Base-by-base conservation (phyloP, 2,888 invertebrate genomes). In the Cataglyphis rosenhaueri region DNA sequence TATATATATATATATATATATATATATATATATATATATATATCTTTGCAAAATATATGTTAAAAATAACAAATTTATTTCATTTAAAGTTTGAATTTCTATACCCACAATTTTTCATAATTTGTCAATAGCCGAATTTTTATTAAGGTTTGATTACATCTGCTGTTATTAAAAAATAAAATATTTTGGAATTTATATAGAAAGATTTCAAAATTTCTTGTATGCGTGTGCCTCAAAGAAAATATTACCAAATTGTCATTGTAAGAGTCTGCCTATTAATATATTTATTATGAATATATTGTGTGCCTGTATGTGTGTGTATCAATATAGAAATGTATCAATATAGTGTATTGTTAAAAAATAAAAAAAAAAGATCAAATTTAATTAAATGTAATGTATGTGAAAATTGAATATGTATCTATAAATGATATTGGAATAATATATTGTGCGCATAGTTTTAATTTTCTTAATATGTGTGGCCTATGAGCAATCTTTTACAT, bases 141-240 rank as follows among this genome's bases (percentile, higher is more conserved):
- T 74, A 6, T 29, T 29, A 74, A 73, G 4, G 29, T 41, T 73
- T 15, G 15, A 38, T 44, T 44, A 12, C 29, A 25, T 55, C 44
- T 64, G 0, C 3, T 3, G 21, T 59, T 59, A 4, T 15, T 44
- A 9, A 18, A 21, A 70, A 79, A 52, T 10, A 57, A 29, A 61
- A 38, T 81, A 59, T 62, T 84, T 59, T 68, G 62, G 9, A 44
- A 70, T 38, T 62, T 59, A 81, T 9, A 29, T 3, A 75, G 64
- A 32, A 29, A 74, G 21, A 68, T 38, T 41, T 73, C n/a, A 71
- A 10, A 64, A 10, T 79, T 9, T 62, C 29, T 84, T 85, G 88
- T 87, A 87, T 73, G 82, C 41, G 73, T 89, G 90, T 90, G 90
- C 90, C 87, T 90, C 89, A 90, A 89, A 90, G 90, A 86, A 83